Evolutionary conservation across 2,888 invertebrate genomes (phyloP).

Genomic region (Atrina japonica): DNA sequence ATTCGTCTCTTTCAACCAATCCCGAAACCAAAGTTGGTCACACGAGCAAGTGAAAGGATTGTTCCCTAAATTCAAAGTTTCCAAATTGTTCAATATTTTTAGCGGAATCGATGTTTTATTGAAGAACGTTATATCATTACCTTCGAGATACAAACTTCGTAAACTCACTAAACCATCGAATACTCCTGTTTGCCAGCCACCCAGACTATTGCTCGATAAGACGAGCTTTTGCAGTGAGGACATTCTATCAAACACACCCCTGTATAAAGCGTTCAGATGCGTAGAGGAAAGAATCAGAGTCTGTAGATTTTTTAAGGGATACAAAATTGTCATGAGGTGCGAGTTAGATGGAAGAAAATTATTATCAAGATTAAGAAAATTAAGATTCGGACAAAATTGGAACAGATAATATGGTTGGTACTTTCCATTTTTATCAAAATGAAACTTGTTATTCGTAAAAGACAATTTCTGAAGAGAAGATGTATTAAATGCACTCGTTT

Average conservation of each 20-base stretch:
- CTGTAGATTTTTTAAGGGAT: not conserved
- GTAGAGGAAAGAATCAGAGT: constrained; percentile 1
- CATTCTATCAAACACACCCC: constrained; percentile 12
- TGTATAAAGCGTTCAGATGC: not conserved
- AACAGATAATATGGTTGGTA: constrained; percentile 3
- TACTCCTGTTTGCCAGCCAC: constrained; percentile 2
- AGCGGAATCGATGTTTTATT: constrained; percentile 12
- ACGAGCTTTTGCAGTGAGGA: not conserved
- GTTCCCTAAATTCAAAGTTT: constrained; percentile 1
- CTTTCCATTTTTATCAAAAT: constrained; percentile 23
- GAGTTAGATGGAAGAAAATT: constrained; percentile 12
- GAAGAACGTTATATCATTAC: constrained; percentile 19
- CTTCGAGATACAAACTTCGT: not conserved
- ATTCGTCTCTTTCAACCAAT: constrained; percentile 4
- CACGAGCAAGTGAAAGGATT: constrained; percentile 28
- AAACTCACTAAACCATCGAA: constrained; percentile 12
- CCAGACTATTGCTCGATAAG: constrained; percentile 16
- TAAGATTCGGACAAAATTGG: constrained; percentile 12
- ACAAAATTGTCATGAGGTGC: constrained; percentile 3
- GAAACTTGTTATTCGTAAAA: constrained; percentile 15
- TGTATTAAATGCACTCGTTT: constrained; percentile 1
- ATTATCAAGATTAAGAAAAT: not conserved
- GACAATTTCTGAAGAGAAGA: constrained; percentile 1
- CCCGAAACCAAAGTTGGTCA: constrained; percentile 24
- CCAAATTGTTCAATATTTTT: not conserved